Conservation (phyloP, 1,140 invertebrate genomes). For the Monomorium pharaonis region DNA sequence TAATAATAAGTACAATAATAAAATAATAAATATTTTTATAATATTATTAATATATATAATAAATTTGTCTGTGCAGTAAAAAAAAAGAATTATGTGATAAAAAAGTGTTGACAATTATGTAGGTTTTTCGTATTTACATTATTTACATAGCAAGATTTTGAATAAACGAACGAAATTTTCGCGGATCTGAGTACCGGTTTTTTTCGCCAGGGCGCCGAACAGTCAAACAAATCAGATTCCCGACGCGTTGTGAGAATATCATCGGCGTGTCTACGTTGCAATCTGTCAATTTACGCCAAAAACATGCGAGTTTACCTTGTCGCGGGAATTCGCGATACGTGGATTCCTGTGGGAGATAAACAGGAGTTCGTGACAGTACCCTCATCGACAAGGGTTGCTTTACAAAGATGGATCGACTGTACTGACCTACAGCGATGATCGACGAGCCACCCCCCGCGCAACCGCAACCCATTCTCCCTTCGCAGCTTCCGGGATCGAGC, state of each 20-base stretch:
- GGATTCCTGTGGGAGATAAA: slow-evolving; percentile 45
- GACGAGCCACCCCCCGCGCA: slow-evolving; percentile 45
- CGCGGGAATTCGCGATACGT: slow-evolving; percentile 40
- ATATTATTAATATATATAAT: neutral
- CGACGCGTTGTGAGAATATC: slow-evolving; percentile 26
- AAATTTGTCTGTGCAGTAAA: too few relatives aligned
- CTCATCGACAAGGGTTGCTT: slow-evolving; percentile 60
- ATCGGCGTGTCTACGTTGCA: slow-evolving; percentile 26
- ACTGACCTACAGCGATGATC: slow-evolving; percentile 57
- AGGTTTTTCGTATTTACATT: neutral
- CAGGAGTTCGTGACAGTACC: slow-evolving; percentile 58
- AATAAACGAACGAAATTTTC: neutral
- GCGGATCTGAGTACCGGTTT: neutral
- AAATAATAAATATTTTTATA: neutral
- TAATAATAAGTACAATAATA: neutral
- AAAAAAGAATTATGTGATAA: neutral
- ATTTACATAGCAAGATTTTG: neutral
- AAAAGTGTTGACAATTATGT: neutral
- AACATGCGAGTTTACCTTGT: slow-evolving; percentile 57
- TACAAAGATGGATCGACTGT: slow-evolving; percentile 67
- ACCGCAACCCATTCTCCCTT: slow-evolving; percentile 10
- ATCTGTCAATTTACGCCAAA: slow-evolving; percentile 65
- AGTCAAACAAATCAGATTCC: slow-evolving; percentile 53
- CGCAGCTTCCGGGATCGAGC: slow-evolving; percentile 38
- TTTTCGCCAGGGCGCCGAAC: neutral